Evolutionary conservation across 2,797 vertebrate genomes (phyloP).

Genomic region (Furcifer pardalis): DNA sequence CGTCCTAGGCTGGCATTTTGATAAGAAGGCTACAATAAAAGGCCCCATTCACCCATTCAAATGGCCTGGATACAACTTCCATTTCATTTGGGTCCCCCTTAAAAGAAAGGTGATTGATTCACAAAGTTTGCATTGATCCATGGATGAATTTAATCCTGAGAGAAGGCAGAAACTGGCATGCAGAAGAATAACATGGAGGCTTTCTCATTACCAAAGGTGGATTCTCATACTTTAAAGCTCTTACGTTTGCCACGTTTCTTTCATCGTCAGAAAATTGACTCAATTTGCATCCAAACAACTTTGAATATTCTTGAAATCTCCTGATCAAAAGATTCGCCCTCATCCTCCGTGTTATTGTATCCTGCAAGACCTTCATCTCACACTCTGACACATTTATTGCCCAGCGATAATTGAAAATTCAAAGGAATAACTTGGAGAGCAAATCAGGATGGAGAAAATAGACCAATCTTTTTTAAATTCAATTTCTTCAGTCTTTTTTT

Average conservation of each 20-base stretch:
- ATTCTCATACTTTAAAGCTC: constrained; percentile 40
- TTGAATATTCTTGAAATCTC: constrained; percentile 59
- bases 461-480: constrained; percentile 69
- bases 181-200: neutral
- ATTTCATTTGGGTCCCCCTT: constrained; percentile 25
- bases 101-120: constrained; percentile 37
- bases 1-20: neutral
- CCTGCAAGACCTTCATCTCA: constrained; percentile 60
- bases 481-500: constrained; percentile 68
- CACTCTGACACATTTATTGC: constrained; percentile 70
- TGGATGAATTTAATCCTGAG: constrained; percentile 24
- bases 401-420: constrained; percentile 73
- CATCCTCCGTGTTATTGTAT: constrained; percentile 41
- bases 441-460: constrained; percentile 61
- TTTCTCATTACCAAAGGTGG: constrained; percentile 39
- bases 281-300: constrained; percentile 68
- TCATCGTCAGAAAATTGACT: constrained; percentile 1
- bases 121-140: constrained; percentile 24
- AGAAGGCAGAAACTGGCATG: constrained; percentile 4
- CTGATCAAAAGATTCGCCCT: neutral
- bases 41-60: neutral
- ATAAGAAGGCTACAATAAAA: neutral
- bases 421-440: constrained; percentile 65
- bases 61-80: constrained; percentile 8
- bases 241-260: constrained; percentile 29